Evolutionary conservation across 1,140 invertebrate species (phyloP), one percentile per base, ranked within the genome.

Genomic region (Scaptomyza pallida): DNA sequence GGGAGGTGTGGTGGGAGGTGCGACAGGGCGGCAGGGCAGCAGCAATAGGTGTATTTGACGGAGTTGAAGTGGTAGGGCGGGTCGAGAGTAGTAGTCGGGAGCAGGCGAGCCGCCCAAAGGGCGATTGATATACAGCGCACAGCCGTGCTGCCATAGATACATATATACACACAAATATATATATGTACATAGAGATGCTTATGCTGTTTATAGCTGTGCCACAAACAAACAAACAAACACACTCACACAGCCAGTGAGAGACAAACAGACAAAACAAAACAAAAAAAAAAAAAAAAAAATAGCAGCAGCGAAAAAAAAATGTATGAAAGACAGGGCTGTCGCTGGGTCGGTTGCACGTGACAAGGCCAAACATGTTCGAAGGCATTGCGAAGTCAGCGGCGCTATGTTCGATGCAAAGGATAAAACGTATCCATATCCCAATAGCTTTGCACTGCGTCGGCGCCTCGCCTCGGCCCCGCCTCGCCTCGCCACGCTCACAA

Each of bases 381-480:
- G 51, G 61, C 44, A n/a, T 74, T 6, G 41, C 57, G 19, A 23
- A 33, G 19, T 43, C 40, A 48, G 69, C 51, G 59, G 73, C 51
- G 59, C 40, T 52, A 55, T 65, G 79, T 72, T 82, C 40, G 71
- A 75, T 68, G 56, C 75, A 70, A 78, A 72, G 78, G 78, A 77
- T 82, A 82, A 72, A 56, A 65, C 45, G 35, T 60, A 77, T 69
- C 56, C 63, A 62, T 43, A 62, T 61, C 71, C 62, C 43, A 51
- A 54, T 71, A 60, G 68, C 50, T 47, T 45, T 40, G 50, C 54
- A 80, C 47, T 81, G 78, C 78, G 78, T 81, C 78, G 78, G 78
- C 78, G 78, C 78, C 59, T 76, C 59, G 51, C 47, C 52, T 44
- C 68, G 21, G 21, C 45, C 41, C 33, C 64, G 33, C 55, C 70